phyloP scores from a whole-genome alignment of 1,140 invertebrate genomes.

The Drosophila pectinifera region DNA sequence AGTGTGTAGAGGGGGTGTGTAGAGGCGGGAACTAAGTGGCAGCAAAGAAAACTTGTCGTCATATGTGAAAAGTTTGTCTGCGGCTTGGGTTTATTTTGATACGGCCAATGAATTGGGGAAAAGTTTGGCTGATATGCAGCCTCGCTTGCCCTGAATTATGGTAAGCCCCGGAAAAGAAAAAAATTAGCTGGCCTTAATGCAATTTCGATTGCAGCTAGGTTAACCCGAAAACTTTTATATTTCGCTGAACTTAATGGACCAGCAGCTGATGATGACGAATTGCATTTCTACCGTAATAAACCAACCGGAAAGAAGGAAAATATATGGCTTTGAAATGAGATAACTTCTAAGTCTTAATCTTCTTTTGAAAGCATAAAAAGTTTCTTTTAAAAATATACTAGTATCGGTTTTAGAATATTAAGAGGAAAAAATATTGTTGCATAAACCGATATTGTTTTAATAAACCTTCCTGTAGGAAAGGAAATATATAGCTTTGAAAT shows the following conservation, averaged over 20 bases:
- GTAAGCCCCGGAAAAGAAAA: slow-evolving; percentile 22
- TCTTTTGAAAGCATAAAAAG: too few relatives aligned
- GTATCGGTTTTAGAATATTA: too few relatives aligned
- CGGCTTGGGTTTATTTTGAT: slow-evolving; percentile 71
- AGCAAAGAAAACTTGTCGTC: slow-evolving; percentile 74
- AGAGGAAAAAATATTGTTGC: too few relatives aligned
- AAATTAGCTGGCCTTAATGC: slow-evolving; percentile 47
- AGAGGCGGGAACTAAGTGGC: slow-evolving; percentile 20
- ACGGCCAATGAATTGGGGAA: slow-evolving; percentile 70
- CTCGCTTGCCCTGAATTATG: slow-evolving; percentile 54
- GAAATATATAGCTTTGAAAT: background rate
- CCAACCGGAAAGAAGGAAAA: background rate
- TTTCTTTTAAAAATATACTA: too few relatives aligned
- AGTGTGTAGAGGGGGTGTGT: slow-evolving; percentile 9
- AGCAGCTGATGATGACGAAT: slow-evolving; percentile 22
- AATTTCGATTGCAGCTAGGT: slow-evolving; percentile 47
- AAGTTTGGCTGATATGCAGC: slow-evolving; percentile 62
- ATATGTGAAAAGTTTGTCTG: slow-evolving; percentile 81
- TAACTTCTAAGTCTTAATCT: too few relatives aligned
- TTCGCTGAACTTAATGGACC: slow-evolving; percentile 30
- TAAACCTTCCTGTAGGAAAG: too few relatives aligned
- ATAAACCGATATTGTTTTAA: too few relatives aligned
- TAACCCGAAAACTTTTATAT: slow-evolving; percentile 16
- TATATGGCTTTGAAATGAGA: too few relatives aligned
- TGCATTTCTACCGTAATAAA: background rate